These are phyloP conservation scores for Brachionus manjavacas DNA, from an alignment of 1,140 invertebrate genomes.

Conservation along the genomic window DNA sequence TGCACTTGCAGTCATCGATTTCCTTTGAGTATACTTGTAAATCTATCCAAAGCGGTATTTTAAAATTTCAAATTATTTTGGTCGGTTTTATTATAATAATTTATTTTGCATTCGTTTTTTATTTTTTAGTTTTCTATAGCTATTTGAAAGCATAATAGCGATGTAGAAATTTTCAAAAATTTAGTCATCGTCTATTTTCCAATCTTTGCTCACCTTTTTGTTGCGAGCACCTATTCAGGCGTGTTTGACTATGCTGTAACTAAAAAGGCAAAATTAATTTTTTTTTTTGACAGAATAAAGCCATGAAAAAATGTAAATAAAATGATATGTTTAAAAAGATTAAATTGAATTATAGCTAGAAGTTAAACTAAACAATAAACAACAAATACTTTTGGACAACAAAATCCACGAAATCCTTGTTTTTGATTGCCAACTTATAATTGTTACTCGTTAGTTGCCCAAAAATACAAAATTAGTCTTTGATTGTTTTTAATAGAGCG, in stretches of 20 bases:
- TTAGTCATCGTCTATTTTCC: neutral
- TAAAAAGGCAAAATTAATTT: neutral
- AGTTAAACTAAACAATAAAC: slow-evolving; percentile 1
- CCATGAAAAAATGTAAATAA: slow-evolving; percentile 41
- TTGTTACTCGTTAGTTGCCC: neutral
- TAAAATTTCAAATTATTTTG: neutral
- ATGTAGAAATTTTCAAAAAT: neutral
- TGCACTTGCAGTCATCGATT: neutral
- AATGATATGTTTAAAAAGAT: slow-evolving; percentile 18
- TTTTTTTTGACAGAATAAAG: neutral
- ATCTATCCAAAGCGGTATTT: neutral
- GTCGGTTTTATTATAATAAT: neutral
- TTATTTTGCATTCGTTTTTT: neutral
- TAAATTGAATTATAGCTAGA: slow-evolving; percentile 30
- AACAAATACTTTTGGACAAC: slow-evolving; percentile 10
- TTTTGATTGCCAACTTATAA: neutral
- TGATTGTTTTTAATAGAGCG: neutral
- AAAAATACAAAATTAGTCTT: slow-evolving; percentile 6
- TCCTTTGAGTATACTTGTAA: neutral
- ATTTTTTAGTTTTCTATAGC: neutral
- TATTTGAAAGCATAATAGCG: neutral
- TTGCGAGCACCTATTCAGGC: neutral
- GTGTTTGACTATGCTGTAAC: neutral
- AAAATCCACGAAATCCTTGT: neutral
- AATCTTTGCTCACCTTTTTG: neutral